phyloP scores from a whole-genome alignment of 2,113 vertebrate species.

The Hippocampus abdominalis region DNA sequence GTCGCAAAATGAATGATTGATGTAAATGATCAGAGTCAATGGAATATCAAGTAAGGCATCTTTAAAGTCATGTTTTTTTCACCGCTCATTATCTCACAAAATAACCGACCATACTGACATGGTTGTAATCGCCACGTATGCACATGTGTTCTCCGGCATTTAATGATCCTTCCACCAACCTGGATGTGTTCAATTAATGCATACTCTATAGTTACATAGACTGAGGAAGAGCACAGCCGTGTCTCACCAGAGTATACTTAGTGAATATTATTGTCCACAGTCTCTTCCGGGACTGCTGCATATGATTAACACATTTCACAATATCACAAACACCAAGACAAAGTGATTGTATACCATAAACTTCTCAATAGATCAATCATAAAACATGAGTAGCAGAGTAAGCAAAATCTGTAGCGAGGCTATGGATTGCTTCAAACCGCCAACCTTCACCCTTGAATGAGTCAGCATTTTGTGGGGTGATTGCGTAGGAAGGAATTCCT shows the following conservation, averaged over 20 bases:
- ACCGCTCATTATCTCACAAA: background rate
- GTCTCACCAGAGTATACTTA: constrained; percentile 41
- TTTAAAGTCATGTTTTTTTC: constrained; percentile 49
- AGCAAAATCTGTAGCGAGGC: background rate
- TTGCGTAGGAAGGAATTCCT: constrained; percentile 67
- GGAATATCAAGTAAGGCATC: constrained; percentile 50
- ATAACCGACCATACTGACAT: background rate
- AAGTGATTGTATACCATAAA: constrained; percentile 17
- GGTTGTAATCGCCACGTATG: constrained; percentile 18
- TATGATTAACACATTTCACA: constrained; percentile 20
- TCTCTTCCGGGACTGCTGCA: constrained; percentile 13
- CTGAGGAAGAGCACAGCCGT: constrained; percentile 25
- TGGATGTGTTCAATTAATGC: too few species aligned
- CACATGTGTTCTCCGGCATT: constrained; percentile 67
- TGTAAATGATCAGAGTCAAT: background rate
- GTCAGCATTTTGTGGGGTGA: constrained; percentile 64
- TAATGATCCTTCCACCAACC: constrained; percentile 80
- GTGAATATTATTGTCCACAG: constrained; percentile 30
- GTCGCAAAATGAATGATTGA: background rate
- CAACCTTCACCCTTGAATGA: constrained; percentile 47
- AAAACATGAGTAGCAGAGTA: constrained; percentile 14
- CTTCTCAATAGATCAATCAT: constrained; percentile 15
- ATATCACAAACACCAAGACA: constrained; percentile 22
- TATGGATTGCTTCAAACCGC: constrained; percentile 42
- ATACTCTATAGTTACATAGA: too few species aligned